Percentiles rank a stretch among this genome's conserved stretches.
Conservation (phyloP, 1,140 invertebrate species). For the Teleopsis dalmanni region DNA sequence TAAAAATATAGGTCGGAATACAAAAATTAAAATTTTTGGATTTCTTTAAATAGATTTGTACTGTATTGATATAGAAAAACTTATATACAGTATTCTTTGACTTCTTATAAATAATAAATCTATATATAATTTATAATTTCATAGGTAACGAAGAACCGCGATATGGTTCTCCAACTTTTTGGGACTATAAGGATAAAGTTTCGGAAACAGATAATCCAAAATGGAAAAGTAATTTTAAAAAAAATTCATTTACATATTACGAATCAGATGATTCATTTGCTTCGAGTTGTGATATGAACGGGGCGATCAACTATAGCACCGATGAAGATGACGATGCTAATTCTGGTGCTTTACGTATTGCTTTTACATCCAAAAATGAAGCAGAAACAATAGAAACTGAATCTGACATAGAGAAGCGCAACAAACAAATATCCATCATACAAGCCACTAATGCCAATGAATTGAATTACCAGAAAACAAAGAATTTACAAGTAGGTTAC, state of each 20-base stretch:
- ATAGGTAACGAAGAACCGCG: slow-evolving; percentile 36
- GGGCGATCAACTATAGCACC: slow-evolving; percentile 17
- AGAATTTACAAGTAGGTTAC: slow-evolving; percentile 36
- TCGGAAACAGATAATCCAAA: not conserved
- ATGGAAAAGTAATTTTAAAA: slow-evolving; percentile 23
- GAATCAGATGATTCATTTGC: slow-evolving; percentile 35
- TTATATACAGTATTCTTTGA: too few species aligned
- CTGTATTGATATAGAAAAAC: too few species aligned
- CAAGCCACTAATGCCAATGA: slow-evolving; percentile 43
- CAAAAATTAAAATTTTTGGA: too few species aligned
- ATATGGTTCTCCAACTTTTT: slow-evolving; percentile 49
- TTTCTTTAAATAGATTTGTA: too few species aligned
- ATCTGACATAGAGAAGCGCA: slow-evolving; percentile 37
- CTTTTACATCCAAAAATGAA: slow-evolving; percentile 73
- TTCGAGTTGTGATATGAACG: slow-evolving; percentile 25
- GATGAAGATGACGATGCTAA: slow-evolving; percentile 30
- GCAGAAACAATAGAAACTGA: slow-evolving; percentile 71
- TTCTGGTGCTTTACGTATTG: slow-evolving; percentile 49
- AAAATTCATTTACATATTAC: slow-evolving; percentile 20
- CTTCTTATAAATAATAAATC: too few species aligned
- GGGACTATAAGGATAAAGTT: slow-evolving; percentile 22
- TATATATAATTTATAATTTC: not conserved
- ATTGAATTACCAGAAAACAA: slow-evolving; percentile 36
- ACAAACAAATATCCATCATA: slow-evolving; percentile 42
- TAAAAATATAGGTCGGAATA: too few species aligned